A percentile compares a stretch with the other conserved stretches of the same genome.
These are phyloP conservation scores for Plestiodon gilberti DNA, from an alignment of 2,113 vertebrate species.

Conservation along the genomic window DNA sequence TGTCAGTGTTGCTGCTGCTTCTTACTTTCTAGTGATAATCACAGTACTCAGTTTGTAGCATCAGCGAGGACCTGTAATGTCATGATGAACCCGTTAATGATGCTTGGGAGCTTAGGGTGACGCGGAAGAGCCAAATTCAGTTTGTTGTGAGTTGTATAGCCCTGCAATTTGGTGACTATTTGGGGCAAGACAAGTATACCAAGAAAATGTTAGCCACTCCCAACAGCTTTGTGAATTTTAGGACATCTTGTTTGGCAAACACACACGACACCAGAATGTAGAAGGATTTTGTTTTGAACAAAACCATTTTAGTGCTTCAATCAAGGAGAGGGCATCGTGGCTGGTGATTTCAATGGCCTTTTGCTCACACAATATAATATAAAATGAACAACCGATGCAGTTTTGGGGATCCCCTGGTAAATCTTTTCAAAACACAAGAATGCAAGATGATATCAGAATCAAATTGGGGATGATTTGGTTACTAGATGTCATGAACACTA, in stretches of 20 bases:
- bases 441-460: background rate
- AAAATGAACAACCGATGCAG: background rate
- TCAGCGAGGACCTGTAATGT: background rate
- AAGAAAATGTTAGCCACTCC: background rate
- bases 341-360: background rate
- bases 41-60: background rate
- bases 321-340: background rate
- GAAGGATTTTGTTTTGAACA: background rate
- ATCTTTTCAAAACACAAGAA: background rate
- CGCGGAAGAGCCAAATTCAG: background rate
- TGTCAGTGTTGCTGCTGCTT: background rate
- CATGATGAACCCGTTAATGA: background rate
- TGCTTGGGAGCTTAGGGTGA: background rate
- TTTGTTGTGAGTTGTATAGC: background rate
- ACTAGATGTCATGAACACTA: background rate
- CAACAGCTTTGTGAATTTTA: background rate
- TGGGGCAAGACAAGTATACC: background rate
- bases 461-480: background rate
- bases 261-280: background rate
- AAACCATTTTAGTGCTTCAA: background rate
- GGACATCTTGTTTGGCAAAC: background rate
- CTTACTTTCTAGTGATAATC: background rate
- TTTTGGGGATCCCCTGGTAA: background rate
- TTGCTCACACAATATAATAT: background rate
- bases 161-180: background rate